Evolutionary conservation across 37 sponge, comb jelly and placozoan species (phyloP).

Genomic region (Chondrosia reniformis): DNA sequence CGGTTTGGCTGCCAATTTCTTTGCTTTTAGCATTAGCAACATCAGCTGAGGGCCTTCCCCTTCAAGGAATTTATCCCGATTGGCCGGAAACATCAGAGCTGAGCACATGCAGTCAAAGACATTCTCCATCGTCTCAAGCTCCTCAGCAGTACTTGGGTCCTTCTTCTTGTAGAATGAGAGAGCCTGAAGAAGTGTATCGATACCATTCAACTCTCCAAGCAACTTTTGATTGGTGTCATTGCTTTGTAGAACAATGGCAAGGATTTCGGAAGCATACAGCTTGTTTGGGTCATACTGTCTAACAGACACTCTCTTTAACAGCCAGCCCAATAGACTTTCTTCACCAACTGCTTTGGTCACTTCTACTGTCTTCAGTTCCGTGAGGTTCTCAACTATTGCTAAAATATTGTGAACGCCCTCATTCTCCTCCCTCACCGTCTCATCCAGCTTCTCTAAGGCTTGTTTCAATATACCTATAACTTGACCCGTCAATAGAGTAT

Average conservation of each 20-base stretch:
- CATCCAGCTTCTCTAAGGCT: slow-evolving; percentile 80
- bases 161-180: slow-evolving; percentile 93
- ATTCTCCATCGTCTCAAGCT: slow-evolving; percentile 96
- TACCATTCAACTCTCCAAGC: slow-evolving; percentile 88
- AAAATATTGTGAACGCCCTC: slow-evolving; percentile 95
- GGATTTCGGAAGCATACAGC: slow-evolving; percentile 85
- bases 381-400: slow-evolving; percentile 92
- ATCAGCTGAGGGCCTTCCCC: slow-evolving; percentile 98
- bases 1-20: slow-evolving; percentile 66
- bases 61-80: slow-evolving; percentile 84
- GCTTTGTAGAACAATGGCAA: slow-evolving; percentile 89
- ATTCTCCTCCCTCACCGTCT: slow-evolving; percentile 82
- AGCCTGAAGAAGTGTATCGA: slow-evolving; percentile 88
- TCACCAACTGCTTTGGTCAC: slow-evolving; percentile 69
- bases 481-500: slow-evolving; percentile 69
- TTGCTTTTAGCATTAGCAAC: slow-evolving; percentile 93
- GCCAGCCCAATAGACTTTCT: slow-evolving; percentile 88
- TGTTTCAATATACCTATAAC: slow-evolving; percentile 83
- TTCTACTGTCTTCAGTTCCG: slow-evolving; percentile 66
- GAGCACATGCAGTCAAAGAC: slow-evolving; percentile 96
- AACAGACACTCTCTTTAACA: slow-evolving; percentile 74
- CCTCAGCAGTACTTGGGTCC: slow-evolving; percentile 79
- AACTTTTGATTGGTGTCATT: slow-evolving; percentile 66
- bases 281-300: slow-evolving; percentile 94
- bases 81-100: slow-evolving; percentile 74